These are phyloP conservation scores for Cephus sareptanus DNA, from an alignment of 2,888 invertebrate species.

Conservation along the genomic window DNA sequence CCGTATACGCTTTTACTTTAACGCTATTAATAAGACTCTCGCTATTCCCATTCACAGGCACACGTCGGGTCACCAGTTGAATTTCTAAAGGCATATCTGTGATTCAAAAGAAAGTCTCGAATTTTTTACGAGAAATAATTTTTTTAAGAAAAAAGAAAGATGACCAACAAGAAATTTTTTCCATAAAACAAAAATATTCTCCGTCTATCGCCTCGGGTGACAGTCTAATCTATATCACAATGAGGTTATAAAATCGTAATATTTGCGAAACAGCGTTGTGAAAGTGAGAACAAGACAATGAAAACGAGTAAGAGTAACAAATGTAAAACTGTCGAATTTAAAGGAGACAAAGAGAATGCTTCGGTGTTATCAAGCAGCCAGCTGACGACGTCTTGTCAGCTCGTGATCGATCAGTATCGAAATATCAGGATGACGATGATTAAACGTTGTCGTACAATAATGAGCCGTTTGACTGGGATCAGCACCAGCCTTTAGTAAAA, in stretches of 20 bases:
- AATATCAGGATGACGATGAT: constrained; percentile 51
- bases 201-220: neutral
- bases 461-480: constrained; percentile 44
- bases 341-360: neutral
- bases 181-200: neutral
- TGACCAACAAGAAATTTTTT: neutral
- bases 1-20: neutral
- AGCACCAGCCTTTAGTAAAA: constrained; percentile 50
- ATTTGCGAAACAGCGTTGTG: neutral
- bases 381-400: constrained; percentile 51
- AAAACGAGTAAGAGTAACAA: constrained; percentile 18
- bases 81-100: neutral
- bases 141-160: neutral
- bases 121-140: neutral
- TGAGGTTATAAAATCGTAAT: neutral
- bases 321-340: neutral
- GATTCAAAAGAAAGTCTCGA: neutral
- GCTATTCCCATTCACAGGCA: neutral
- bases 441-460: constrained; percentile 40
- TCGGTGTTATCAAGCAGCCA: constrained; percentile 41
- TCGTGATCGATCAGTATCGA: constrained; percentile 48
- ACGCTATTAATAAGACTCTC: neutral
- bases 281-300: constrained; percentile 13
- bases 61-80: neutral
- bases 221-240: neutral